Evolutionary conservation across 1,140 invertebrate species (phyloP).

Genomic region (Drosophila ficusphila): DNA sequence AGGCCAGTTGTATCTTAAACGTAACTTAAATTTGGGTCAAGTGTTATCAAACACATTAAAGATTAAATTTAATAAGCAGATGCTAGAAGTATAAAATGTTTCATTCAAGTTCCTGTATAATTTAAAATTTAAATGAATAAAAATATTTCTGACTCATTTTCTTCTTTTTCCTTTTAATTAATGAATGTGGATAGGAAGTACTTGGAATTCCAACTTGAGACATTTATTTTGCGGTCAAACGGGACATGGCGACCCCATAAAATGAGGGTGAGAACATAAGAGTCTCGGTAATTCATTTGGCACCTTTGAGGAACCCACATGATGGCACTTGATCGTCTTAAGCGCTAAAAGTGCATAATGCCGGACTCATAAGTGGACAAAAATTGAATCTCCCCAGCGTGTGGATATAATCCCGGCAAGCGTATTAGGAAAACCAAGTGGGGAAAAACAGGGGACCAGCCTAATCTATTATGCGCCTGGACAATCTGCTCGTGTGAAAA

Average conservation of each 20-base stretch:
- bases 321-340: slow-evolving; percentile 27
- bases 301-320: slow-evolving; percentile 30
- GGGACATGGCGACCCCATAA: not conserved
- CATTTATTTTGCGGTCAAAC: slow-evolving; percentile 9
- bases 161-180: too few relatives aligned
- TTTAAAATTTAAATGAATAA: too few relatives aligned
- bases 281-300: slow-evolving; percentile 25
- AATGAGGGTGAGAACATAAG: slow-evolving; percentile 24
- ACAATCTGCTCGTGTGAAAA: slow-evolving; percentile 59
- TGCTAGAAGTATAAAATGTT: too few relatives aligned
- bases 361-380: slow-evolving; percentile 38
- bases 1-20: too few relatives aligned
- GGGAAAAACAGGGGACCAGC: slow-evolving; percentile 18
- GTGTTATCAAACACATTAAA: not conserved
- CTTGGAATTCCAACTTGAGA: too few relatives aligned
- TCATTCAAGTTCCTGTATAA: too few relatives aligned
- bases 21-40: too few relatives aligned
- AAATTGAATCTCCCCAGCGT: slow-evolving; percentile 41
- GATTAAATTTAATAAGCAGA: too few relatives aligned
- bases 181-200: too few relatives aligned
- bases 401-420: slow-evolving; percentile 38
- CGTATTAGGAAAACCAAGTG: slow-evolving; percentile 24
- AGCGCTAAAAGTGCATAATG: slow-evolving; percentile 41
- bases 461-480: slow-evolving; percentile 51
- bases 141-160: too few relatives aligned